These are phyloP conservation scores for Heteronetta atricapilla DNA, from an alignment of 2,113 vertebrate genomes.

Conservation along the genomic window DNA sequence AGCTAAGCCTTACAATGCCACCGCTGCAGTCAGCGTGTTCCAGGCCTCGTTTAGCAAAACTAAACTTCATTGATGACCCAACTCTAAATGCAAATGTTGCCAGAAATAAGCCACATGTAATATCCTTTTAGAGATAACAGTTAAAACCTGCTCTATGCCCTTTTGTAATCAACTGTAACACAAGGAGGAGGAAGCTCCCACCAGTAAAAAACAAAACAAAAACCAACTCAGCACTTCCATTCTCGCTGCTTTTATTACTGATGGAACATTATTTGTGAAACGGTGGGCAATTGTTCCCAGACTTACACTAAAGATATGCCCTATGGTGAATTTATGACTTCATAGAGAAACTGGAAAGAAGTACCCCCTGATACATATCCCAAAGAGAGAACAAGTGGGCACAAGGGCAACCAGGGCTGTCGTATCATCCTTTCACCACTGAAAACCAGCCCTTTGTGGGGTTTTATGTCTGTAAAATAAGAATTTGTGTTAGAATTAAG, in stretches of 20 bases:
- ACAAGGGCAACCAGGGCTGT: background rate
- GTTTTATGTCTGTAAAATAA: background rate
- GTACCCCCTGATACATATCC: background rate
- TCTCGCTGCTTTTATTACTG: background rate
- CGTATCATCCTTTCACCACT: background rate
- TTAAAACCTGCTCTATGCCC: background rate
- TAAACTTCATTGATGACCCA: slow-evolving; percentile 20
- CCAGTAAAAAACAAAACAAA: background rate
- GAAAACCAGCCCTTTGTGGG: background rate
- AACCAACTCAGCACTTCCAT: background rate
- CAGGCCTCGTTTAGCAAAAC: slow-evolving; percentile 43
- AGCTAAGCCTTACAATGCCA: slow-evolving; percentile 32
- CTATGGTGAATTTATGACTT: background rate
- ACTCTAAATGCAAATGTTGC: slow-evolving; percentile 16
- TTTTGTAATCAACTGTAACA: background rate
- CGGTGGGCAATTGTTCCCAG: background rate
- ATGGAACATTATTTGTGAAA: background rate
- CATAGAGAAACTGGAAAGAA: background rate
- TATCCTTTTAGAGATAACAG: background rate
- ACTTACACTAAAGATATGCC: background rate
- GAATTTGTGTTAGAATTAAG: background rate
- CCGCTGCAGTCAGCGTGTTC: slow-evolving; percentile 5
- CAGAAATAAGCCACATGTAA: background rate
- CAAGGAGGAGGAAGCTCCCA: background rate
- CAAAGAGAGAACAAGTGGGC: background rate